Evolutionary conservation across 2,113 vertebrate species (phyloP), one percentile per base, ranked within the genome.

Genomic region (Saccopteryx leptura): DNA sequence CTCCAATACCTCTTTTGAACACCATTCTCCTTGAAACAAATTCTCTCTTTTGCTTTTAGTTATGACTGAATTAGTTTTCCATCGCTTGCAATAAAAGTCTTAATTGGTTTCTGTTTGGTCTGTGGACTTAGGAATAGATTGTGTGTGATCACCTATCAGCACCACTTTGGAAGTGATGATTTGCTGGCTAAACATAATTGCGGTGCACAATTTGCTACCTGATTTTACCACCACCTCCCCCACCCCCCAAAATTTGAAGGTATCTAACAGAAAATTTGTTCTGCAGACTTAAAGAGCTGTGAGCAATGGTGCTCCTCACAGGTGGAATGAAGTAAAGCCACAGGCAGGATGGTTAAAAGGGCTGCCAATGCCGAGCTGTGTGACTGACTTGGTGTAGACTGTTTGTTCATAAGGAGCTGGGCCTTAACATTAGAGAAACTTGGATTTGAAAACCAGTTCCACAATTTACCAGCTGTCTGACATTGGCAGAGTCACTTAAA

Each of bases 391-490:
- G 52, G 31, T 4, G 7, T 18, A 71, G 23, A 71, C 50, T 58
- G 19, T 13, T 19, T 58, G 19, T 13, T 19, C 14, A 9, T n/a
- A 65, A 74, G 90, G 48, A 82, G 15, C 2, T 78, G 46, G 28
- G 31, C 31, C 19, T 72, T 83, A 71, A 80, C 88, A 91, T 39
- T 11, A 68, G 19, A 91, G n/a, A 93, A 5, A 50, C 28, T 71
- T 72, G 17, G 28, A 68, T 79, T 74, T 71, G 58, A 83, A 95
- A 83, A 68, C 15, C 12, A 76, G n/a, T 85, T 94, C 33, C 58
- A 24, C 85, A 58, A 85, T 24, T 92, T 76, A 79, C 18, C 68
- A 92, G 91, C 58, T 94, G 5, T 63, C 63, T 58, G 46, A 71
- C 39, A 69, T 28, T 85, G 86, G 63, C 33, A 61, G 52, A 85